Conservation (phyloP, 2,797 vertebrate species). For the Lagorchestes hirsutus region DNA sequence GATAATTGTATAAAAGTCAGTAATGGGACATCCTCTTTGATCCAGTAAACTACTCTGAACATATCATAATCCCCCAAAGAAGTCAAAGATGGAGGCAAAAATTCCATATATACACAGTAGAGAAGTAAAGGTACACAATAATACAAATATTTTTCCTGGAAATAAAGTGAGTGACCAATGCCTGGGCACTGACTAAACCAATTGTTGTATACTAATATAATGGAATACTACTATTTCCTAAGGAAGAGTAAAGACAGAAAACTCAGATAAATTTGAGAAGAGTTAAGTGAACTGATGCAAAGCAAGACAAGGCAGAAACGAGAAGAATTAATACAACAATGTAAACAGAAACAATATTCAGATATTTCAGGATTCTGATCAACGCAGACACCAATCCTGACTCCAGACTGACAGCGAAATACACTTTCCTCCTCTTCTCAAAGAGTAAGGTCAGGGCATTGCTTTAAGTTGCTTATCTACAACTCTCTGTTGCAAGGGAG, state of each 20-base stretch:
- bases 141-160: neutral
- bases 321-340: neutral
- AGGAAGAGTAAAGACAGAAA: neutral
- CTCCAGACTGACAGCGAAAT: no score
- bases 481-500: neutral
- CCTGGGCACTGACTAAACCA: neutral
- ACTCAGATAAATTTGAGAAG: neutral
- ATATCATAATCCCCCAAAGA: neutral
- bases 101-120: neutral
- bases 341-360: no score
- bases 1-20: no score
- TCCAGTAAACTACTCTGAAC: neutral
- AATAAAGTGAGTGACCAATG: neutral
- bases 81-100: neutral
- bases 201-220: neutral
- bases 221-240: neutral
- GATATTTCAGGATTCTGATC: no score
- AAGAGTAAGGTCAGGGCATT: no score
- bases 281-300: neutral
- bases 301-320: neutral
- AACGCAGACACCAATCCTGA: no score
- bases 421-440: no score
- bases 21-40: no score
- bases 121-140: neutral
- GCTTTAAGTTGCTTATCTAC: no score